A percentile compares a stretch with the other conserved stretches of the same genome.
Conservation (phyloP, 2,888 invertebrate species). For the Monochamus alternatus region DNA sequence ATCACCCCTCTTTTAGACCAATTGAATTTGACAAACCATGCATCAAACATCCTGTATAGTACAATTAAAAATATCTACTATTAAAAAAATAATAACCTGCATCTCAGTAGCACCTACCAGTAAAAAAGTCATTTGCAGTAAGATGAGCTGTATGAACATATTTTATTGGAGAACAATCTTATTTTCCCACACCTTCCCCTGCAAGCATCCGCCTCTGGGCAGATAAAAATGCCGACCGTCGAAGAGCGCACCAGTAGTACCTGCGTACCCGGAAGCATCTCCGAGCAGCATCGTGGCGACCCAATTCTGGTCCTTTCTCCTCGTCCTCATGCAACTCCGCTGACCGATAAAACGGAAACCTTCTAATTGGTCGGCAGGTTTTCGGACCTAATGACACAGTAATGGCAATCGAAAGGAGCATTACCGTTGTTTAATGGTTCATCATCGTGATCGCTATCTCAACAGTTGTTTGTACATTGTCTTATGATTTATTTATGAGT, state of each 20-base stretch:
- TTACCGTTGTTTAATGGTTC: constrained; percentile 36
- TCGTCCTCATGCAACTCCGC: constrained; percentile 55
- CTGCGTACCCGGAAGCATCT: constrained; percentile 34
- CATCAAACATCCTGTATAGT: too few species aligned
- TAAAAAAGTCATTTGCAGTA: too few species aligned
- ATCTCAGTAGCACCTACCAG: too few species aligned
- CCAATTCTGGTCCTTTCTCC: constrained; percentile 62
- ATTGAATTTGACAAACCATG: too few species aligned
- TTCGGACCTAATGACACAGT: constrained; percentile 57
- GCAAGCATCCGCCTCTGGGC: constrained; percentile 3
- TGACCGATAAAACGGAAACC: constrained; percentile 65
- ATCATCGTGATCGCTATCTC: constrained; percentile 23
- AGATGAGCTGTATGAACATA: too few species aligned
- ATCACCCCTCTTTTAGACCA: too few species aligned
- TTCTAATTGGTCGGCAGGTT: constrained; percentile 58
- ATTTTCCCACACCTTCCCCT: constrained; percentile 13
- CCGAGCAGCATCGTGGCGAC: constrained; percentile 48
- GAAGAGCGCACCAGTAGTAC: constrained; percentile 28
- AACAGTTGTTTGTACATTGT: constrained; percentile 14
- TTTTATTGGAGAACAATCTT: constrained; percentile 1
- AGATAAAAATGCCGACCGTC: constrained; percentile 17
- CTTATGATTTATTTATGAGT: constrained; percentile 32
- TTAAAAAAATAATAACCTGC: too few species aligned
- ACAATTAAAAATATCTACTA: too few species aligned
- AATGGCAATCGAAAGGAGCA: constrained; percentile 56